Evolutionary conservation across 1,140 invertebrate species (phyloP).

Genomic region (Drosophila busckii): DNA sequence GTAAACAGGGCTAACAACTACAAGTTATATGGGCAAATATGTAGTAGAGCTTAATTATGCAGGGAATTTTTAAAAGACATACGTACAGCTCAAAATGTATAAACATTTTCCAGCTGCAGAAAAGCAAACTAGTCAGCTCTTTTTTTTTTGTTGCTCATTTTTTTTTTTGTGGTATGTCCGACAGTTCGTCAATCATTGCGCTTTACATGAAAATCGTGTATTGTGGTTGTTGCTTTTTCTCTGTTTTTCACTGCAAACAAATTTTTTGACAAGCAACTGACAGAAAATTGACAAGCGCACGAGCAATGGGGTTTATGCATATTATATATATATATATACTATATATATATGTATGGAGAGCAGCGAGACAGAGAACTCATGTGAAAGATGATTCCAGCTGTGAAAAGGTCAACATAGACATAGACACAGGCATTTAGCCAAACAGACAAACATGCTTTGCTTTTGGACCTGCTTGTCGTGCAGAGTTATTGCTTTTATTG

Average conservation of each 20-base stretch:
- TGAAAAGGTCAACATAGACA: slow-evolving; percentile 64
- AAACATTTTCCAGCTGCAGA: slow-evolving; percentile 24
- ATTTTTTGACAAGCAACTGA: slow-evolving; percentile 77
- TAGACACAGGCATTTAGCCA: slow-evolving; percentile 47
- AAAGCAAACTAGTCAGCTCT: slow-evolving; percentile 11
- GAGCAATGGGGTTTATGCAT: slow-evolving; percentile 57
- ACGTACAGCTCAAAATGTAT: no score
- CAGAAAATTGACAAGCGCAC: slow-evolving; percentile 73
- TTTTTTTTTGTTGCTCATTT: no score
- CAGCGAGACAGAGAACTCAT: slow-evolving; percentile 8
- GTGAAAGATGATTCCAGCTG: slow-evolving; percentile 72
- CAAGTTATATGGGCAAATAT: slow-evolving; percentile 41
- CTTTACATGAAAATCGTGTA: slow-evolving; percentile 72
- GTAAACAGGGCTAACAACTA: slow-evolving; percentile 12
- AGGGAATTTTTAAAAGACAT: slow-evolving; percentile 39
- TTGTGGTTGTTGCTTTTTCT: slow-evolving; percentile 39
- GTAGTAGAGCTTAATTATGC: slow-evolving; percentile 66
- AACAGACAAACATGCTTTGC: slow-evolving; percentile 37
- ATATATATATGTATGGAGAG: slow-evolving; percentile 41
- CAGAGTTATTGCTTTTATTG: slow-evolving; percentile 44
- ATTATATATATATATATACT: no score
- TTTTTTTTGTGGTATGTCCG: no score
- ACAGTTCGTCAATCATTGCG: slow-evolving; percentile 59
- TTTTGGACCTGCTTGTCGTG: slow-evolving; percentile 37
- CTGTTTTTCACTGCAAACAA: slow-evolving; percentile 65